Evolutionary conservation across 2,113 vertebrate species (phyloP), one percentile per base, ranked within the genome.

Genomic region (Myrmecophaga tridactyla): DNA sequence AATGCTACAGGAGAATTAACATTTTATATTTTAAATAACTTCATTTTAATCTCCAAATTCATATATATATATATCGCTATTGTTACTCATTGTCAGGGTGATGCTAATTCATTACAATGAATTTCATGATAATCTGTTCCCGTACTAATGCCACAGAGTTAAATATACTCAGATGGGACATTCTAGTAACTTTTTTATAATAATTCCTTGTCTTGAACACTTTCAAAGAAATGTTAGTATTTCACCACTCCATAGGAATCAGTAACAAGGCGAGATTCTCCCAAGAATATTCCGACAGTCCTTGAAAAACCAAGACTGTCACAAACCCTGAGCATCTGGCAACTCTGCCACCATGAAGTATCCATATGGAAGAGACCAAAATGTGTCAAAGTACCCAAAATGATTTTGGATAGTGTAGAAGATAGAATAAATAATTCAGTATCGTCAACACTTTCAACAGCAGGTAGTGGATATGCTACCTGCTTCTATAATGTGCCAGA

Each of bases 341-440:
- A 98, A 98, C 98, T 98, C 98, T 98, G 98, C 98, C 98, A 98
- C 98, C 98, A 98, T 98, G 98, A 98, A 98, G 98, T 98, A 98
- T 98, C 98, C 98, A 99, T 99, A 99, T 98, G 98, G 98, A 98
- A 98, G 98, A 98, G 98, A 99, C 98, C 97, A 98, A 98, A 98
- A 98, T 98, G 98, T 99, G 98, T 98, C 98, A 98, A 98, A 98
- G 98, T 98, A 98, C 98, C 98, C 98, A 98, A 98, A 98, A 98
- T 51, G 98, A 98, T 98, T 98, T 98, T 98, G 98, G 98, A 98
- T 98, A 98, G 98, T 98, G 97, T 95, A 98, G 98, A 98, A 98
- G 98, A 98, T 97, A 97, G 98, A 98, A 99, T 98, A 99, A 98
- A 98, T 98, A 98, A 99, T 98, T 98, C 98, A 98, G 98, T 98